Base-by-base conservation (phyloP, 2,797 vertebrate species). In the Hapalemur alaotrensis region DNA sequence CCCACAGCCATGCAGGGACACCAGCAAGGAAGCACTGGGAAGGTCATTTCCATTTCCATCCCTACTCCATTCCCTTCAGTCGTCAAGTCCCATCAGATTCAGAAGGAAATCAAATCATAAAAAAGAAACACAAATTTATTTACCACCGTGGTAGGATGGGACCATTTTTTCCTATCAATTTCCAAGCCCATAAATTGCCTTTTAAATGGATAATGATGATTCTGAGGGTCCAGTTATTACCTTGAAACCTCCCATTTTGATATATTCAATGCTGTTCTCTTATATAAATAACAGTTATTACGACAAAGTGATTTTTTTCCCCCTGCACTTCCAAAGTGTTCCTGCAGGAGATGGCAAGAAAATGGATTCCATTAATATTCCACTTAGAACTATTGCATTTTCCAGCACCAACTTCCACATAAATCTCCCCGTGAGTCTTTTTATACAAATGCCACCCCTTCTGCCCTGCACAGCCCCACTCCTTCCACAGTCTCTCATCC, bases 201-300 rank as follows among this genome's bases (percentile, higher is more conserved):
- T 98, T 98, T 98, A 98, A 98, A 98, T 93, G 97, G 97, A 95
- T 98, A 98, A 98, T 98, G 98, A 98, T 95, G 97, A 98, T 98
- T 98, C 97, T 17, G 75, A 98, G 95, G 95, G 98, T 96, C 97
- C 96, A 90, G 98, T 95, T 97, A 98, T 98, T 98, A 97, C 97
- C 96, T 91, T 92, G 96, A 98, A 98, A 98, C 96, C 97, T 98
- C 85, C 81, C 97, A 98, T 98, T 98, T 98, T 98, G 98, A 98
- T 98, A 97, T 97, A 98, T 93, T 98, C 97, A 97, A 72, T 96
- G 97, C 97, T 97, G 93, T 88, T 98, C 95, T 96, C 96, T 96
- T 98, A 97, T 94, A 98, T 98, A 99, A 98, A 98, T 99, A 98
- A 98, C 98, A 98, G 98, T 98, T 98, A 98, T 99, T 99, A 98